Conservation (phyloP, 2,888 invertebrate species). For the Panzeria rudis region DNA sequence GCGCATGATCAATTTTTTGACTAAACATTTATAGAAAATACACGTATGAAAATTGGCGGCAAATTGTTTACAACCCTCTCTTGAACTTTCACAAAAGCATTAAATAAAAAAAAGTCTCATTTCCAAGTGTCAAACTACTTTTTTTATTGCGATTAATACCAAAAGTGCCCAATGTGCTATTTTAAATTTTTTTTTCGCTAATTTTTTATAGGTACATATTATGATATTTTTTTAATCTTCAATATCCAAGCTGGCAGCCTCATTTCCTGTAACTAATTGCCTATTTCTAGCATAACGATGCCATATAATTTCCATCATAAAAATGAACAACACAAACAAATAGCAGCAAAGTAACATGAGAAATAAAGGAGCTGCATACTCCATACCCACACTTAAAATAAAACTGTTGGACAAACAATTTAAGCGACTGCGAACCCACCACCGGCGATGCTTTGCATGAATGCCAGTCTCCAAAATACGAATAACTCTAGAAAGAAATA, state of each 20-base stretch:
- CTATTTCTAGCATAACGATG: conserved; percentile 13
- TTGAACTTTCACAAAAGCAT: not conserved
- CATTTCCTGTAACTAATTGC: not conserved
- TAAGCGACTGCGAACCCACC: conserved; percentile 78
- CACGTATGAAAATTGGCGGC: not conserved
- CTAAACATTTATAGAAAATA: not conserved
- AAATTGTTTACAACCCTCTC: not conserved
- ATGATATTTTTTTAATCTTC: not conserved
- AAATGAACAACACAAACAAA: conserved; percentile 75
- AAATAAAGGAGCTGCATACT: conserved; percentile 81
- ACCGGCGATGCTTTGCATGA: conserved; percentile 74
- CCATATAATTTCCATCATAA: conserved; percentile 76
- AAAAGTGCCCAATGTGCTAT: conserved; percentile 22
- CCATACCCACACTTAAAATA: conserved; percentile 80
- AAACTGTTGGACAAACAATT: conserved; percentile 78
- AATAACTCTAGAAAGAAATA: conserved; percentile 72
- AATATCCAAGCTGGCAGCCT: not conserved
- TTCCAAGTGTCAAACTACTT: not conserved
- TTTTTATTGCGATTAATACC: not conserved
- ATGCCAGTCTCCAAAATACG: conserved; percentile 80
- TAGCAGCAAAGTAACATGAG: conserved; percentile 78
- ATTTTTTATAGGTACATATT: not conserved
- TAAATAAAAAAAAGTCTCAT: not conserved
- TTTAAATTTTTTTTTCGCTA: not conserved
- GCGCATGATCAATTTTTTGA: conserved; percentile 1